A percentile compares a stretch with the other conserved stretches of the same genome.
Evolutionary conservation across 2,113 vertebrate species (phyloP).

Genomic region (Podilymbus podiceps): DNA sequence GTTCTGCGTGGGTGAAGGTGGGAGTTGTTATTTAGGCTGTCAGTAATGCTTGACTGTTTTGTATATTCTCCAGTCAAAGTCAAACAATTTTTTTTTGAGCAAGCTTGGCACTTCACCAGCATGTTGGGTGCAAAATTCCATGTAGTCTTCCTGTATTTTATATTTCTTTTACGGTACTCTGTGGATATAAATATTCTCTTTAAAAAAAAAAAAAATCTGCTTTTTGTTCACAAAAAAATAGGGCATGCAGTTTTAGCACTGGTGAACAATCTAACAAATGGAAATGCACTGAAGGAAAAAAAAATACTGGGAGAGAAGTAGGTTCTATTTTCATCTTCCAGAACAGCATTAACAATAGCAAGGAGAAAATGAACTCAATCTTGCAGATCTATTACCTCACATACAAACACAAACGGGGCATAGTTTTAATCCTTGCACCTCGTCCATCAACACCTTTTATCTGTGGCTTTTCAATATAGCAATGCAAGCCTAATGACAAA

Average conservation of each 20-base stretch:
- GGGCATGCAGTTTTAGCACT: background rate
- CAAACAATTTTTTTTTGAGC: background rate
- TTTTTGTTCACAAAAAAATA: background rate
- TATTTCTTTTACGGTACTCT: background rate
- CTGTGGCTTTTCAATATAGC: slow-evolving; percentile 1
- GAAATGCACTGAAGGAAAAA: background rate
- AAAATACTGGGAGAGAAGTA: background rate
- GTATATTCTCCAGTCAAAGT: background rate
- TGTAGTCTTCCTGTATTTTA: background rate
- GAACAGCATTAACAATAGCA: background rate
- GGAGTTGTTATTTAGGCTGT: background rate
- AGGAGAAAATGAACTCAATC: slow-evolving; percentile 8
- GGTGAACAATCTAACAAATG: background rate
- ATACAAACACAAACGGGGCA: background rate
- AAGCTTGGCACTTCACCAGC: background rate
- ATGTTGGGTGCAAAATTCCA: background rate
- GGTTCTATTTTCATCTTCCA: background rate
- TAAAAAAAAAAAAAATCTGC: background rate
- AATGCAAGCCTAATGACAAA: background rate
- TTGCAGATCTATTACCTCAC: background rate
- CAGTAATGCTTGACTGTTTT: background rate
- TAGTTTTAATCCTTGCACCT: slow-evolving; percentile 27
- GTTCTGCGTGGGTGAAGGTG: fast-evolving
- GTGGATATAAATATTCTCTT: background rate
- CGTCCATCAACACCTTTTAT: background rate